Conservation (phyloP, 1,140 invertebrate genomes). For the Apocrypta bakeri region DNA sequence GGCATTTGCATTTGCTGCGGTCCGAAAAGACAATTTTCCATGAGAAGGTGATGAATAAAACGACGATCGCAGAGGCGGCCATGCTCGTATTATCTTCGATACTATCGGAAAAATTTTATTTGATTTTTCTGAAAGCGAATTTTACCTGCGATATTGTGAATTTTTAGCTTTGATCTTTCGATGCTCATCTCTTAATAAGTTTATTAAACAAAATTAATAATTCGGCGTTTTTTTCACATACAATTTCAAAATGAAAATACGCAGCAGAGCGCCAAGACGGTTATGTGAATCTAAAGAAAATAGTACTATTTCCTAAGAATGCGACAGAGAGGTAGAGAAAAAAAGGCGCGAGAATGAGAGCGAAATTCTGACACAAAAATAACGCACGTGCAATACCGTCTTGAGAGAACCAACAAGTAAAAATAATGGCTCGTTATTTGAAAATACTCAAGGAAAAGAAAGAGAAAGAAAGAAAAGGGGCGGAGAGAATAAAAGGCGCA, state of each 20-base stretch:
- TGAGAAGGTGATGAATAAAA: constrained; percentile 37
- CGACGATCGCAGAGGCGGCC: constrained; percentile 1
- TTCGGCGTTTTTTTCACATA: too few species aligned
- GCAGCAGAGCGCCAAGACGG: neutral
- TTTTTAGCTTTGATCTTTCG: neutral
- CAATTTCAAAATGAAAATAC: neutral
- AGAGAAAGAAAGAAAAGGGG: neutral
- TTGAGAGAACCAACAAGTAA: neutral
- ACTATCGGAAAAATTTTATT: constrained; percentile 7
- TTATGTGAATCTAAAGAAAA: neutral
- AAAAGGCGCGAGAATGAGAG: too few species aligned
- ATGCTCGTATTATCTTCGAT: neutral
- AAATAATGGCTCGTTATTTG: neutral
- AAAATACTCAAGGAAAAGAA: neutral
- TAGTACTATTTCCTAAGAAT: neutral
- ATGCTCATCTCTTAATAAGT: neutral
- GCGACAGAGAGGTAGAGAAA: too few species aligned
- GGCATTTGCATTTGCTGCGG: constrained; percentile 39
- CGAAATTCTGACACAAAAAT: neutral
- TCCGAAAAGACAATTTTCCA: constrained; percentile 31
- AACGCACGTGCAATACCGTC: too few species aligned
- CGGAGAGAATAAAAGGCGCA: neutral
- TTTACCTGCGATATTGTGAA: neutral
- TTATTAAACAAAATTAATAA: neutral
- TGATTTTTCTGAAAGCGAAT: neutral